A percentile compares a stretch with the other conserved stretches of the same genome.
Evolutionary conservation across 1,140 invertebrate species (phyloP).

Genomic region (Drosophila mayri): DNA sequence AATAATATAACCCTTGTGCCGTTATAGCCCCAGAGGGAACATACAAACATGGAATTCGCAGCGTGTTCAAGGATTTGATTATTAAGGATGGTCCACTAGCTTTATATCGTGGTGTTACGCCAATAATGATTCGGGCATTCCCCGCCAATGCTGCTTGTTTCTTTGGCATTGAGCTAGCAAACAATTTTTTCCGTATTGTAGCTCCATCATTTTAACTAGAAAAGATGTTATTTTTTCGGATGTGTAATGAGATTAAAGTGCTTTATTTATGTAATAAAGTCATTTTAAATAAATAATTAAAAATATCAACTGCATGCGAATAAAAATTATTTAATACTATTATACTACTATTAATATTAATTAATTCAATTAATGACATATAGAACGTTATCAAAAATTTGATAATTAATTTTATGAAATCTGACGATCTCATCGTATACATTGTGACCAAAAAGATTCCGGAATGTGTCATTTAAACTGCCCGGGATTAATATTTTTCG

Average conservation of each 20-base stretch:
- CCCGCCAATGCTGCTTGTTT: constrained; percentile 97
- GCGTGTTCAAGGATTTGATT: constrained; percentile 93
- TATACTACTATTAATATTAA: too few relatives aligned
- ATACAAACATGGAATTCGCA: constrained; percentile 94
- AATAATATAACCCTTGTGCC: too few relatives aligned
- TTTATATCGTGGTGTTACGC: constrained; percentile 93
- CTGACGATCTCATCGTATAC: too few relatives aligned
- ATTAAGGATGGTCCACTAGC: constrained; percentile 92
- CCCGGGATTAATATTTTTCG: too few relatives aligned
- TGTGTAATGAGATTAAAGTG: neutral
- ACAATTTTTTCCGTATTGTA: constrained; percentile 66
- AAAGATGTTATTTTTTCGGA: constrained; percentile 3
- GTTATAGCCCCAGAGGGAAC: constrained; percentile 93
- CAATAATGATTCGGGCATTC: constrained; percentile 96
- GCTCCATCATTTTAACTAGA: constrained; percentile 56
- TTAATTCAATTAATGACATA: too few relatives aligned
- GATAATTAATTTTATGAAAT: too few relatives aligned
- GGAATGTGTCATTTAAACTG: too few relatives aligned
- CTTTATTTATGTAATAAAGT: neutral
- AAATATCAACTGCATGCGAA: neutral
- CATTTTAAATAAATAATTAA: neutral
- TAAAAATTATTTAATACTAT: too few relatives aligned
- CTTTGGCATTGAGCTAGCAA: constrained; percentile 86
- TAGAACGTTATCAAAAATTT: too few relatives aligned
- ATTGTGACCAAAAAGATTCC: too few relatives aligned